phyloP scores from a whole-genome alignment of 2,113 vertebrate species.

The Alethe diademata region DNA sequence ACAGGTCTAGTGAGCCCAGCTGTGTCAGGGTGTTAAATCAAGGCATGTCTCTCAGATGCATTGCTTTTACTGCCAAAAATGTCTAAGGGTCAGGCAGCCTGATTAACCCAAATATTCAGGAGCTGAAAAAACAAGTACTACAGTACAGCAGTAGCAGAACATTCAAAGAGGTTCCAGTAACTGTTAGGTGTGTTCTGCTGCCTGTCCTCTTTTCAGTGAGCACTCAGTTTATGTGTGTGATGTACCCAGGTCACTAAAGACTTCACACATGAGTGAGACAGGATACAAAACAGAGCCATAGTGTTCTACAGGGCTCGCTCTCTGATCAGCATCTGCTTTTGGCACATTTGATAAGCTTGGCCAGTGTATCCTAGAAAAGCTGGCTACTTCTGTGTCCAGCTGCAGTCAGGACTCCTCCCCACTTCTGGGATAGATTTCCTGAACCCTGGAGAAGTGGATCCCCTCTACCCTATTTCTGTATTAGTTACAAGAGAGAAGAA shows the following conservation, averaged over 20 bases:
- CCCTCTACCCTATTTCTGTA: background rate
- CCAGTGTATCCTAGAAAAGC: background rate
- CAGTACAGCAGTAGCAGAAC: background rate
- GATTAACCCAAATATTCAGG: conserved; percentile 22
- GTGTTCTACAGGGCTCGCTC: background rate
- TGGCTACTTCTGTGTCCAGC: background rate
- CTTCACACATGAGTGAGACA: background rate
- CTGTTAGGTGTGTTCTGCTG: background rate
- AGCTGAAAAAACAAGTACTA: background rate
- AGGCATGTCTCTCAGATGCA: conserved; percentile 21
- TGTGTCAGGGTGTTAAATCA: conserved; percentile 36
- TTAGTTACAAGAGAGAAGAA: background rate
- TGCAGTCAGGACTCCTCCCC: background rate
- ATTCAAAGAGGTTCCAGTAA: background rate
- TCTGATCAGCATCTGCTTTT: background rate
- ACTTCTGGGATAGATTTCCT: background rate
- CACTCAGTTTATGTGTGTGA: background rate
- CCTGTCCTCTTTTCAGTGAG: background rate
- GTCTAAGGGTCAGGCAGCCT: conserved; percentile 30
- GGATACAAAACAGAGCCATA: background rate
- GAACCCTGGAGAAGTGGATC: background rate
- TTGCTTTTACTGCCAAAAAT: conserved; percentile 45
- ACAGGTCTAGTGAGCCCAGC: conserved; percentile 4
- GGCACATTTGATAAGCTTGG: background rate
- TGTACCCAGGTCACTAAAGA: background rate